Percentiles rank a stretch among this genome's conserved stretches.
Evolutionary conservation across 1,140 invertebrate species (phyloP).

Genomic region (Sipha flava): DNA sequence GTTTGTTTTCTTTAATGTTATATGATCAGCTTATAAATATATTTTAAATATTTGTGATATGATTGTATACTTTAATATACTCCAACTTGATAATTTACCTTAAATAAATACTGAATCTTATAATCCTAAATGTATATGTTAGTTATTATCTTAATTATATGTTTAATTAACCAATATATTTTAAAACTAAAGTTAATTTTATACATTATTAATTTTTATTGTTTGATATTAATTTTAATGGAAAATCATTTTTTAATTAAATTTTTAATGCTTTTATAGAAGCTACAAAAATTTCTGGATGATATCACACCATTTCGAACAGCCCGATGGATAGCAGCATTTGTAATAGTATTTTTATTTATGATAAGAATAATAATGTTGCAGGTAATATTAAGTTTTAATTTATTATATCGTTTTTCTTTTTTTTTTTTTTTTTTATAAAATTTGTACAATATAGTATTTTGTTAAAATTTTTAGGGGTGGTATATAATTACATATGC

Average conservation of each 20-base stretch:
- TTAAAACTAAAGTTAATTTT: no score
- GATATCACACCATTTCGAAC: constrained; percentile 49
- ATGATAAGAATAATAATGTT: constrained; percentile 44
- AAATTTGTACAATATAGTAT: background rate
- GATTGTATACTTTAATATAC: no score
- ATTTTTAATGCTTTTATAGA: constrained; percentile 35
- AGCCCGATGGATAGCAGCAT: constrained; percentile 48
- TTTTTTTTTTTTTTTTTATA: background rate
- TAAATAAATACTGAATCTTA: no score
- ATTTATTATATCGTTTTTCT: background rate
- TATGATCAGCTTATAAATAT: no score
- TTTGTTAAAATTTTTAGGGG: constrained; percentile 61
- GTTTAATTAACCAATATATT: no score
- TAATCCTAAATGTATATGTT: no score
- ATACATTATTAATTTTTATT: no score
- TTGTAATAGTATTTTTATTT: constrained; percentile 45
- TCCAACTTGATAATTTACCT: no score
- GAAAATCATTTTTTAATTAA: no score
- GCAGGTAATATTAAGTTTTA: constrained; percentile 41
- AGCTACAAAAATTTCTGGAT: constrained; percentile 51
- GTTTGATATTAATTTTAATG: background rate
- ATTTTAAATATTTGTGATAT: no score
- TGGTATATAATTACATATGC: constrained; percentile 99
- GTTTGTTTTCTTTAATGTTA: no score
- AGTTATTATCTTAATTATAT: no score